Evolutionary conservation across 2,113 vertebrate genomes (phyloP).

Genomic region (Caranx melampygus): DNA sequence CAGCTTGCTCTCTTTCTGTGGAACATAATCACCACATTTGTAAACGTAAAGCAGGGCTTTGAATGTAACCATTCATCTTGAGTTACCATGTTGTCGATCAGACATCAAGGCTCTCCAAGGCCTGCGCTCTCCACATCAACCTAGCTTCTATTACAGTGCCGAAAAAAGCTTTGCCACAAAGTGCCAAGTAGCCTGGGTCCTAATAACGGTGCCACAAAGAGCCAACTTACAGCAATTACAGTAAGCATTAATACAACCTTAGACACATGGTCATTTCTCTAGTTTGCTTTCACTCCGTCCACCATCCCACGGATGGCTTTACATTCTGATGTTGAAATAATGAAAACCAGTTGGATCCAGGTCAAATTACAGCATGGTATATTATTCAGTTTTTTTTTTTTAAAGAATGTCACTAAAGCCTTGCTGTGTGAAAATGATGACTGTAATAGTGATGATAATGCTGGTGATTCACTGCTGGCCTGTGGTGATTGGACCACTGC

Average conservation of each 20-base stretch:
- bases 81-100: constrained; percentile 64
- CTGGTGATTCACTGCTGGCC: constrained; percentile 1
- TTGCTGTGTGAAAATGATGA: constrained; percentile 23
- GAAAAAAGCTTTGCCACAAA: constrained; percentile 69
- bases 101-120: constrained; percentile 67
- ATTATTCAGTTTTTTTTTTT: constrained; percentile 3
- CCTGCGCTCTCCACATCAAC: constrained; percentile 59
- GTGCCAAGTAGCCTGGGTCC: constrained; percentile 56
- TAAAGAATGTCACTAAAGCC: constrained; percentile 9
- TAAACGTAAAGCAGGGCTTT: constrained; percentile 67
- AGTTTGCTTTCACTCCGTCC: constrained; percentile 46
- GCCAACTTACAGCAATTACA: constrained; percentile 39
- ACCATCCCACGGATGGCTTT: constrained; percentile 29
- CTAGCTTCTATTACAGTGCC: constrained; percentile 48
- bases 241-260: constrained; percentile 44
- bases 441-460: constrained; percentile 35
- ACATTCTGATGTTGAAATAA: constrained; percentile 40
- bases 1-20: constrained; percentile 73
- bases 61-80: constrained; percentile 73
- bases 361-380: constrained; percentile 7
- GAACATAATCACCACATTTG: constrained; percentile 73
- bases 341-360: background rate
- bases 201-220: constrained; percentile 39
- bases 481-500: constrained; percentile 14
- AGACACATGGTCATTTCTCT: constrained; percentile 46